Evolutionary conservation across 2,888 invertebrate genomes (phyloP).

Genomic region (Cerceris rybyensis): DNA sequence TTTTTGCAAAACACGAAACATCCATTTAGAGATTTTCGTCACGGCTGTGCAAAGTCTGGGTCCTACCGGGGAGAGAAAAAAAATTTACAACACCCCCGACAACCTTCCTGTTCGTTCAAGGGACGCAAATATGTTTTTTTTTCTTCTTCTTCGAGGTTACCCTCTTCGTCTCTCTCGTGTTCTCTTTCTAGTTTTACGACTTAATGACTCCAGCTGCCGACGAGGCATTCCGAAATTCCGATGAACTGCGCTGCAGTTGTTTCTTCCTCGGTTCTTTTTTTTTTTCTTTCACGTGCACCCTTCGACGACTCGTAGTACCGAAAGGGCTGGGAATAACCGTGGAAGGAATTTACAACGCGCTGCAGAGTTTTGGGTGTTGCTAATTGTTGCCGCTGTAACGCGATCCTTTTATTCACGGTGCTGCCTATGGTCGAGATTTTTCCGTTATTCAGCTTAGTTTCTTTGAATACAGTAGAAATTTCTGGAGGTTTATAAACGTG

Average conservation of each 20-base stretch:
- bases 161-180: not conserved
- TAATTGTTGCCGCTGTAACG: not conserved
- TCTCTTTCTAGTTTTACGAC: constrained; percentile 66
- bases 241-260: constrained; percentile 14
- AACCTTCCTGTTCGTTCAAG: constrained; percentile 6
- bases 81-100: constrained; percentile 40
- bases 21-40: constrained; percentile 35
- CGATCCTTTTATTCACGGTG: not conserved
- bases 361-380: not conserved
- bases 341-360: constrained; percentile 30
- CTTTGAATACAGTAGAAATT: too few species aligned
- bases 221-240: constrained; percentile 42
- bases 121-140: constrained; percentile 39
- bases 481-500: too few species aligned
- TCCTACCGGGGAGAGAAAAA: constrained; percentile 8
- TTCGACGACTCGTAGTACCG: not conserved
- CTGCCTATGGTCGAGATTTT: not conserved
- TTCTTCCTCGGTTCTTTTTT: constrained; percentile 24
- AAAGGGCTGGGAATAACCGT: constrained; percentile 43
- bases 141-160: constrained; percentile 29
- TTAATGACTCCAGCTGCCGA: constrained; percentile 64
- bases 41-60: too few species aligned
- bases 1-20: constrained; percentile 36
- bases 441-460: too few species aligned
- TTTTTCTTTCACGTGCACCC: not conserved